Evolutionary conservation across 2,888 invertebrate genomes (phyloP).

Genomic region (Maniola hyperantus): DNA sequence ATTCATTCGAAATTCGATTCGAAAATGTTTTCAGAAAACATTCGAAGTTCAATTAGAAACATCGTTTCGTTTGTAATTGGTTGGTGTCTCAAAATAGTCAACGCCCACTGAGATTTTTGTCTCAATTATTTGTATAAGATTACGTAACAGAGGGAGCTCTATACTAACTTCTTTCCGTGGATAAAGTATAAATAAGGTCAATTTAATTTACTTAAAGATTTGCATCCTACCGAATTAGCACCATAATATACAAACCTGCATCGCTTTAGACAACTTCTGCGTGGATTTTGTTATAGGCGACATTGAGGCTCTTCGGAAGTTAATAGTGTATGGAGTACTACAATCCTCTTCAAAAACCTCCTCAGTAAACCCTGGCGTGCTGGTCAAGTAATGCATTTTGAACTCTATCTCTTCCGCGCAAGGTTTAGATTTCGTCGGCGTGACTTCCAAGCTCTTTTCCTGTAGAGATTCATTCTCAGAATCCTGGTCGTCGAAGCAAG

Average conservation of each 20-base stretch:
- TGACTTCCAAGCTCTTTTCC: conserved; percentile 46
- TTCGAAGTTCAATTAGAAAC: too few relatives aligned
- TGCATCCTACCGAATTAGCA: not conserved
- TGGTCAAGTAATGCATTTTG: conserved; percentile 68
- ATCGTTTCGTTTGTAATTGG: too few relatives aligned
- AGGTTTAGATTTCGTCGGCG: conserved; percentile 58
- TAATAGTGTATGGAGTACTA: conserved; percentile 67
- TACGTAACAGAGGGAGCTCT: too few relatives aligned
- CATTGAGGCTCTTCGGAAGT: conserved; percentile 88
- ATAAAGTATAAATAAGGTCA: not conserved
- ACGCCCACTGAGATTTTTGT: too few relatives aligned
- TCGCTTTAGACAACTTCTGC: conserved; percentile 92
- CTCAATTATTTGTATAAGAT: too few relatives aligned
- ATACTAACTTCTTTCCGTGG: too few relatives aligned
- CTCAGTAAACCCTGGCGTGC: conserved; percentile 70
- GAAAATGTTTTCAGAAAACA: too few relatives aligned
- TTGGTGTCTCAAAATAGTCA: too few relatives aligned
- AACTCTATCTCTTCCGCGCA: conserved; percentile 48
- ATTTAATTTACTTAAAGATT: not conserved
- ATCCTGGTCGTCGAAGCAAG: conserved; percentile 73
- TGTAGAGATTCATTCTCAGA: conserved; percentile 57
- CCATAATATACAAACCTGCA: conserved; percentile 87
- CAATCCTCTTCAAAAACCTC: conserved; percentile 61
- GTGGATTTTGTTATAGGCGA: conserved; percentile 94
- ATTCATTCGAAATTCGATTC: too few relatives aligned